Conservation (phyloP, 2,113 vertebrate species). For the Paradisaea rubra region DNA sequence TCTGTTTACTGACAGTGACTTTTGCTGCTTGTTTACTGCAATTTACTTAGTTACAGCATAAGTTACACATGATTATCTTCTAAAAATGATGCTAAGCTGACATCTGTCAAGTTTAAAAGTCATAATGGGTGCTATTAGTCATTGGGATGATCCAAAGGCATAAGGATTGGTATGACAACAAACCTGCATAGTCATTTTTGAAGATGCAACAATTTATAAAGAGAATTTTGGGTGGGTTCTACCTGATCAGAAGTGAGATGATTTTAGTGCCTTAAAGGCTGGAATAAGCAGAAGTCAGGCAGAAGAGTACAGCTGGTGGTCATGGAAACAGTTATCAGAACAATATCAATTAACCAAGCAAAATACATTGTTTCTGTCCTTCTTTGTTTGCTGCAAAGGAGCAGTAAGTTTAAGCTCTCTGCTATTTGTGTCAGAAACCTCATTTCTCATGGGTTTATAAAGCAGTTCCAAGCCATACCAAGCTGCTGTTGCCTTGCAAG, state of each 20-base stretch:
- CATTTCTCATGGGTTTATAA: neutral
- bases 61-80: conserved; percentile 48
- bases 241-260: neutral
- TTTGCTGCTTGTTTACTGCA: conserved; percentile 56
- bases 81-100: neutral
- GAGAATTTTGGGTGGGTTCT: neutral
- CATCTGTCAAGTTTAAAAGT: conserved; percentile 56
- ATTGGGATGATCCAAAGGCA: conserved; percentile 11
- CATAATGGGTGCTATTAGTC: conserved; percentile 32
- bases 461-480: neutral
- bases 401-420: neutral
- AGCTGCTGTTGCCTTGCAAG: neutral
- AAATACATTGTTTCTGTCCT: neutral
- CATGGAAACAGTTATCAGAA: neutral
- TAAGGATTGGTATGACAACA: neutral
- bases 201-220: neutral
- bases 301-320: neutral
- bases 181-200: neutral
- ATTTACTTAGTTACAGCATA: conserved; percentile 46
- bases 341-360: neutral
- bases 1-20: conserved; percentile 45
- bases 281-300: neutral
- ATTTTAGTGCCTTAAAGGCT: neutral
- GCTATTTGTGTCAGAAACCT: neutral
- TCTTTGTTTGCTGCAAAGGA: neutral